Percentiles rank a stretch among this genome's conserved stretches.
Conservation (phyloP, 2,113 vertebrate genomes). For the Saguinus midas region DNA sequence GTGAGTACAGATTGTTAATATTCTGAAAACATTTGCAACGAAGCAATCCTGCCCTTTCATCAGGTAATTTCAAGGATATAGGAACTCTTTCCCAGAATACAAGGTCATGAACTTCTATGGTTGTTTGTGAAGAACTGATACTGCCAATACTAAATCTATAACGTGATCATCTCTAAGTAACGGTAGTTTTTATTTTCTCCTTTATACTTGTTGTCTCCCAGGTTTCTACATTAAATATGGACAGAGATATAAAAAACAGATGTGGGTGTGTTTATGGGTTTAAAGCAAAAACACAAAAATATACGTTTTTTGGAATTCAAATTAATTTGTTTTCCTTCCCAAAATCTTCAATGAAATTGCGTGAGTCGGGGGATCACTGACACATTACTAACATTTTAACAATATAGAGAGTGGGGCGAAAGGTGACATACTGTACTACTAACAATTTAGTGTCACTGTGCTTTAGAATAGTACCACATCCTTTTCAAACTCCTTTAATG, state of each 20-base stretch:
- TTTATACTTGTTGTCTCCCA: neutral
- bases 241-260: neutral
- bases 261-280: neutral
- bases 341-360: conserved; percentile 15
- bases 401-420: neutral
- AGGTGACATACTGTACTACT: neutral
- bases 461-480: neutral
- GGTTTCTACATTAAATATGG: neutral
- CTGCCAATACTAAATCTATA: neutral
- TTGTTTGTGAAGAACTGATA: neutral
- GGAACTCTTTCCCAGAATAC: neutral
- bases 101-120: neutral
- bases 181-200: neutral
- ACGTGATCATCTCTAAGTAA: neutral
- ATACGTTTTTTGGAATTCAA: neutral
- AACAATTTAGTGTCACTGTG: neutral
- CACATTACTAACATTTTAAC: neutral
- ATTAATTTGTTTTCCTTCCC: neutral
- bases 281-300: neutral
- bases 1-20: neutral
- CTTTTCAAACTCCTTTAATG: neutral
- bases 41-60: neutral
- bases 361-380: neutral
- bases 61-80: neutral
- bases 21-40: neutral